Percentiles rank a stretch among this genome's conserved stretches.
These are phyloP conservation scores for Hapalemur alaotrensis DNA, from an alignment of 2,797 vertebrate species.

Conservation along the genomic window DNA sequence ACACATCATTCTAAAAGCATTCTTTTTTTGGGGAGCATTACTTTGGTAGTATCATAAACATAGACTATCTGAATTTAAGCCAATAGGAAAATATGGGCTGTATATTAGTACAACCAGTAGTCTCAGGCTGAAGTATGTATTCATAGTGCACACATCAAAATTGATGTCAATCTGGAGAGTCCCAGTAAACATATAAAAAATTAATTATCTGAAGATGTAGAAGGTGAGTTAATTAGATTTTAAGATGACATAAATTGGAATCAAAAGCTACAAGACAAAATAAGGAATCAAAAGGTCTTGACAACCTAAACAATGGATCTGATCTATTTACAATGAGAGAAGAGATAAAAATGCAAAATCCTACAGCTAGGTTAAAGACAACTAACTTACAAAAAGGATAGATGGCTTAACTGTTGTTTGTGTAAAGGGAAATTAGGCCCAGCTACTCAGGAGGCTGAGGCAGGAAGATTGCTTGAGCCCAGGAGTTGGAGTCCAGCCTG, in stretches of 20 bases:
- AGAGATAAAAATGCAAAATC: neutral
- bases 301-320: neutral
- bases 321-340: neutral
- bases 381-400: neutral
- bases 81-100: neutral
- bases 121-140: neutral
- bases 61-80: neutral
- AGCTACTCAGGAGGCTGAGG: neutral
- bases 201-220: neutral
- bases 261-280: neutral
- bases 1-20: neutral
- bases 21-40: neutral
- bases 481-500: neutral
- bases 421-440: neutral
- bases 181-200: neutral
- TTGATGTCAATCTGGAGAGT: neutral
- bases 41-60: neutral
- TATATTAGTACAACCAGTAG: neutral
- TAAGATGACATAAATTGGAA: neutral
- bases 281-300: neutral
- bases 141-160: neutral
- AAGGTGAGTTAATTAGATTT: neutral
- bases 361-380: neutral
- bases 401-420: neutral
- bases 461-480: neutral